Base-by-base conservation (phyloP, 2,888 invertebrate genomes). In the Cerastis leucographa region DNA sequence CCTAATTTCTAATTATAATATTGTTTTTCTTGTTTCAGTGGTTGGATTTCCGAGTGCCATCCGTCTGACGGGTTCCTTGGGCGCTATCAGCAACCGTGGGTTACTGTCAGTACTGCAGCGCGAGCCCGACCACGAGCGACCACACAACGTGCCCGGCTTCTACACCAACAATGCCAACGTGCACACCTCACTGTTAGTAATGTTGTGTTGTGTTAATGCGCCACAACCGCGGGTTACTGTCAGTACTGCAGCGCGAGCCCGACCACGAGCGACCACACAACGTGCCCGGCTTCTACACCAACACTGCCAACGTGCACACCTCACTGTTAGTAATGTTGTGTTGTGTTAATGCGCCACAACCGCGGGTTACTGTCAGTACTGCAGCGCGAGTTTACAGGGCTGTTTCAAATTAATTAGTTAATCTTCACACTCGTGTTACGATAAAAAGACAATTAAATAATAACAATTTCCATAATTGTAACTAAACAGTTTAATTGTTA, bases 141-240 rank as follows among this genome's bases (percentile, higher is more conserved):
- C 96, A 44, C 96, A 95, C 90, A 94, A 96, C 91, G 95, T 96
- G 90, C 96, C 96, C 87, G 96, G 95, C 82, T 96, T 96, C 92
- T 95, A 96, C 88, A 91, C 94, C 84, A 93, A 91, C 86, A 83
- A 89, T 42, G 90, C 89, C 72, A 88, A 88, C 74, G 86, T 89
- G 71, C 93, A 94, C 85, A 91, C 93, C 17, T 92, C 94, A 22
- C 91, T 94, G 95, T 95, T 29, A 91, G 94, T 92, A 67, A 3
- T 19, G 0, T 59, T 40, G 19, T 67, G 1, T n/a, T 7, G 3
- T 76, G 49, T 35, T 17, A 8, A 19, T 42, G 59, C n/a, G 19
- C 22, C 69, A 51, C 29, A 49, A 62, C 17, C n/a, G 29, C 17
- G 44, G 46, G 35, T 46, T 46, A 5, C 64, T 25, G 35, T 25